Evolutionary conservation across 2,888 invertebrate genomes (phyloP).

Genomic region (Ormyrus pomaceus): DNA sequence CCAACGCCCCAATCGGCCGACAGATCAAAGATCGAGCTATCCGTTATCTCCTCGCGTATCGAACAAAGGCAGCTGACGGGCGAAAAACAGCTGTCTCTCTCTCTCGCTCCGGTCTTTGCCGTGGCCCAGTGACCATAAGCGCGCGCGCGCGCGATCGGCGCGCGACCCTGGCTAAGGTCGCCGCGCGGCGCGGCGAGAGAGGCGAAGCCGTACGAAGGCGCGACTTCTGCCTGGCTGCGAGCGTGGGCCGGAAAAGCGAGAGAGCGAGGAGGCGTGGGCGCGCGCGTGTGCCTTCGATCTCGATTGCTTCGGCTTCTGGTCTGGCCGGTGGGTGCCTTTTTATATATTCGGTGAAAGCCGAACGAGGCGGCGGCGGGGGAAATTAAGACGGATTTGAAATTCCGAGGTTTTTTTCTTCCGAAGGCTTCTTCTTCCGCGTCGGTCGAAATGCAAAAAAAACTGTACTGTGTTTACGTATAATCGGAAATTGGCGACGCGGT

Average conservation of each 20-base stretch:
- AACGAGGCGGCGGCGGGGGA: no score
- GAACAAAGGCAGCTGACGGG: not conserved
- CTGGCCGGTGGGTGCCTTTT: no score
- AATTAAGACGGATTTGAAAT: no score
- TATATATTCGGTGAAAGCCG: not conserved
- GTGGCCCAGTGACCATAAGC: slow-evolving; percentile 50
- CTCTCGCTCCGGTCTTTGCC: not conserved
- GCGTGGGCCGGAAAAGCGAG: no score
- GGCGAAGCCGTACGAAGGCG: slow-evolving; percentile 7
- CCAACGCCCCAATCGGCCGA: no score
- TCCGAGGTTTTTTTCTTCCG: no score
- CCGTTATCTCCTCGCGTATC: no score
- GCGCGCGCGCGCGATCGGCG: not conserved
- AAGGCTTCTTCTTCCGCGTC: no score
- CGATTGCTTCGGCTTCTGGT: not conserved
- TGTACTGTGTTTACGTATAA: not conserved
- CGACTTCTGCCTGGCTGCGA: not conserved
- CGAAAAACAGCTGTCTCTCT: not conserved
- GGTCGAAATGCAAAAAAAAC: no score
- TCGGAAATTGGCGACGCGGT: not conserved
- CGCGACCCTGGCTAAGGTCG: slow-evolving; percentile 53
- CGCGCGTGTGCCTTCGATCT: no score
- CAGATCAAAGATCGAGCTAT: no score
- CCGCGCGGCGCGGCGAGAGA: slow-evolving; percentile 11
- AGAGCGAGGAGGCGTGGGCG: no score